phyloP scores from a whole-genome alignment of 2,888 invertebrate species.

The Notodonta dromedarius region DNA sequence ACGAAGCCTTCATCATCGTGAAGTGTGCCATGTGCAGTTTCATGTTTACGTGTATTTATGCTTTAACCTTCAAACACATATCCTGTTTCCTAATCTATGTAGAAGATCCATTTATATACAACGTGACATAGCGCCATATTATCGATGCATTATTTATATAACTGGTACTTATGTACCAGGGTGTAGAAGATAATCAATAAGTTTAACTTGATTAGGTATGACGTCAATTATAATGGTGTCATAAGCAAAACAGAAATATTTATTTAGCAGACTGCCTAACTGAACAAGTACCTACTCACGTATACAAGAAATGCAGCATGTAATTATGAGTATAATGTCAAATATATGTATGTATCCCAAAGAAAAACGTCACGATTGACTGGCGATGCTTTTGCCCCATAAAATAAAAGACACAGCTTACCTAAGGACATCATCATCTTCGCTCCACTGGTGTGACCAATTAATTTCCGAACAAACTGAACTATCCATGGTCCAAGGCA shows the following conservation, averaged over 20 bases:
- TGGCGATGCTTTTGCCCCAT: too few relatives aligned
- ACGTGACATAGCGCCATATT: not conserved
- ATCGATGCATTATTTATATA: not conserved
- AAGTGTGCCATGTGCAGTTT: conserved; percentile 11
- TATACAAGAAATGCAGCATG: too few relatives aligned
- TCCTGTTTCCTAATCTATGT: not conserved
- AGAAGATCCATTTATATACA: not conserved
- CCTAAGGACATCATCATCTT: conserved; percentile 33
- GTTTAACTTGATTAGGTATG: not conserved
- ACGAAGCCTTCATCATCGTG: conserved; percentile 11
- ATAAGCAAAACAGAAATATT: too few relatives aligned
- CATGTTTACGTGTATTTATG: not conserved
- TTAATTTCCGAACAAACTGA: conserved; percentile 21
- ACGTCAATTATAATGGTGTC: not conserved
- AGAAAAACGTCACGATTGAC: too few relatives aligned
- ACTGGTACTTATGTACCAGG: too few relatives aligned
- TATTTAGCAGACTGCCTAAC: too few relatives aligned
- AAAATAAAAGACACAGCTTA: conserved; percentile 11
- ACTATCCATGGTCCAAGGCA: conserved; percentile 11
- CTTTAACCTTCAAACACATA: not conserved
- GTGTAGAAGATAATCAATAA: too few relatives aligned
- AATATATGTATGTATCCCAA: too few relatives aligned
- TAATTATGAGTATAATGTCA: too few relatives aligned
- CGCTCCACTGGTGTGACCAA: conserved; percentile 29
- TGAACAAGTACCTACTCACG: too few relatives aligned